Conservation (phyloP, 2,797 vertebrate species). For the Pseudocheirus occidentalis region DNA sequence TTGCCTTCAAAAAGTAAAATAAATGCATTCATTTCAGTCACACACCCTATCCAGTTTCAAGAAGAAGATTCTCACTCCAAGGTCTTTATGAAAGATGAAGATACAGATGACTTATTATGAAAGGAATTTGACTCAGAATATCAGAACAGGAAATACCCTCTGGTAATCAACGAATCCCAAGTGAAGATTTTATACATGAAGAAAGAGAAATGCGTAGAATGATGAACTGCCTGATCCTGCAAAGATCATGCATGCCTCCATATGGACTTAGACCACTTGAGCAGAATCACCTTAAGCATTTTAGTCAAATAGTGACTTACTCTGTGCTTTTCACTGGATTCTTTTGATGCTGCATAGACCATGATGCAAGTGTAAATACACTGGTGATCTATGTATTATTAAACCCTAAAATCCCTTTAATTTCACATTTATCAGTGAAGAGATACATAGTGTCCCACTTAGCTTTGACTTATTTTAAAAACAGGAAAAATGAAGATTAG, state of each 20-base stretch:
- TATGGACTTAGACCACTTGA: neutral
- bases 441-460: conserved; percentile 15
- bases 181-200: neutral
- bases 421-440: neutral
- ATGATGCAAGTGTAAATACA: conserved; percentile 1
- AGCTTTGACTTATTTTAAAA: conserved; percentile 17
- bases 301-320: neutral
- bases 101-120: neutral
- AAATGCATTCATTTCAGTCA: neutral
- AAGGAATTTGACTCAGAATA: neutral
- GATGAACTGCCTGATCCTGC: conserved; percentile 21
- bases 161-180: neutral
- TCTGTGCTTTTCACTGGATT: conserved; percentile 26
- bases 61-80: neutral
- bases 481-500: neutral
- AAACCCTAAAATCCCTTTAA: neutral
- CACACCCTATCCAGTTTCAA: neutral
- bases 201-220: neutral
- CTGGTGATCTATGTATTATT: neutral
- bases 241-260: neutral
- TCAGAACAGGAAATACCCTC: neutral
- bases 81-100: neutral
- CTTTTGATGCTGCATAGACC: neutral
- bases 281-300: conserved; percentile 13
- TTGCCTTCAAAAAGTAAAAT: too few relatives aligned